A percentile compares a stretch with the other conserved stretches of the same genome.
Conservation (phyloP, 2,888 invertebrate species). For the Leptothorax acervorum region DNA sequence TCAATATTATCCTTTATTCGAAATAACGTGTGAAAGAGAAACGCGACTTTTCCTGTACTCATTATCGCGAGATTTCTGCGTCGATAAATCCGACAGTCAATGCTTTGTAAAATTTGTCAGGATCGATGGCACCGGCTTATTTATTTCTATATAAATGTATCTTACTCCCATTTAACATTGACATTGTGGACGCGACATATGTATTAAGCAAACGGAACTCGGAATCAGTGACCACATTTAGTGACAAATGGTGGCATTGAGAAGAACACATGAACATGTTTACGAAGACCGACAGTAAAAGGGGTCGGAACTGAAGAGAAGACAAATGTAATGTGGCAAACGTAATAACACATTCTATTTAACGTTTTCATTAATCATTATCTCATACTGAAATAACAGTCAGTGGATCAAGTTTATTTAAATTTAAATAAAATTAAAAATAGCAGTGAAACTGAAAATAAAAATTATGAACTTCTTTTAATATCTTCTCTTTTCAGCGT, state of each 20-base stretch:
- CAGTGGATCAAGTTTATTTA: neutral
- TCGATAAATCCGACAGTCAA: neutral
- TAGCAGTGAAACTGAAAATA: neutral
- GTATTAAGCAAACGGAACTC: constrained; percentile 28
- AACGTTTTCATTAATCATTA: neutral
- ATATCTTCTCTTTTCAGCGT: neutral
- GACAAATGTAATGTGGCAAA: neutral
- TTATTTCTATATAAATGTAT: neutral
- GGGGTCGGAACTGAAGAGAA: neutral
- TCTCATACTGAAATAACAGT: neutral
- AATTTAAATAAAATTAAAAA: neutral
- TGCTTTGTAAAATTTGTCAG: neutral
- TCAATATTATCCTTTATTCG: constrained; percentile 21
- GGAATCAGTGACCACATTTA: constrained; percentile 1
- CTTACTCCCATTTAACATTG: neutral
- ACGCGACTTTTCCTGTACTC: neutral
- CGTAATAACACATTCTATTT: neutral
- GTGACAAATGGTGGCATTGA: constrained; percentile 16
- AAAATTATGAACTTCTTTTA: neutral
- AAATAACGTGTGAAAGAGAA: neutral
- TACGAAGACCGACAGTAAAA: neutral
- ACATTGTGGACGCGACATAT: constrained; percentile 9
- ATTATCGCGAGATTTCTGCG: neutral
- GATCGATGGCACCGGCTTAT: neutral
- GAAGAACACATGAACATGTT: neutral